Conservation (phyloP, 23 tunicate species). For the Ascidia mentula region DNA sequence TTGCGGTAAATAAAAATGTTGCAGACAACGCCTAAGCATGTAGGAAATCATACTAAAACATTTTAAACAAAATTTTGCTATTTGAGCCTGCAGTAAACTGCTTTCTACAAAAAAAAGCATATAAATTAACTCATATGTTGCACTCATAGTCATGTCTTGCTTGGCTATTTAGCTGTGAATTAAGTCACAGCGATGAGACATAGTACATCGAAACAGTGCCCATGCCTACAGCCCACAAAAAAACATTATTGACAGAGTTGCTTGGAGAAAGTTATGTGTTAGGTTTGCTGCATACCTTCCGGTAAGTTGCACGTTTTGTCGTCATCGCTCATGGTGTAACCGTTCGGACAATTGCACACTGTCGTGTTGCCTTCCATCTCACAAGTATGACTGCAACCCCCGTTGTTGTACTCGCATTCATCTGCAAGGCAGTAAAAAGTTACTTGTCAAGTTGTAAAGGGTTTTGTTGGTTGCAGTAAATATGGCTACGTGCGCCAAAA, state of each 20-base stretch:
- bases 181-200: too few relatives aligned
- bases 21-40: too few relatives aligned
- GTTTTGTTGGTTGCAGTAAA: too few relatives aligned
- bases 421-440: constrained; percentile 24
- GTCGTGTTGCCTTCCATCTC: constrained; percentile 10
- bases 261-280: too few relatives aligned
- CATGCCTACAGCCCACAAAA: too few relatives aligned
- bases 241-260: too few relatives aligned
- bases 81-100: too few relatives aligned
- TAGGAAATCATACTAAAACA: too few relatives aligned
- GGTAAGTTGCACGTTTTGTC: constrained; percentile 37
- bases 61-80: too few relatives aligned
- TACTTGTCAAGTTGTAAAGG: not conserved
- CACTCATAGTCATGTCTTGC: not conserved
- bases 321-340: constrained; percentile 25
- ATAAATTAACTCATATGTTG: too few relatives aligned
- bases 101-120: not conserved
- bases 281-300: not conserved
- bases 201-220: not conserved
- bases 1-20: too few relatives aligned
- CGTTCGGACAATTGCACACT: constrained; percentile 49
- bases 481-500: too few relatives aligned
- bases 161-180: not conserved
- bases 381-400: constrained; percentile 70
- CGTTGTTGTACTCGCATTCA: constrained; percentile 61